Percentiles rank a stretch among this genome's conserved stretches.
phyloP scores from a whole-genome alignment of 2,113 vertebrate species.

The Platycercus adscitus region DNA sequence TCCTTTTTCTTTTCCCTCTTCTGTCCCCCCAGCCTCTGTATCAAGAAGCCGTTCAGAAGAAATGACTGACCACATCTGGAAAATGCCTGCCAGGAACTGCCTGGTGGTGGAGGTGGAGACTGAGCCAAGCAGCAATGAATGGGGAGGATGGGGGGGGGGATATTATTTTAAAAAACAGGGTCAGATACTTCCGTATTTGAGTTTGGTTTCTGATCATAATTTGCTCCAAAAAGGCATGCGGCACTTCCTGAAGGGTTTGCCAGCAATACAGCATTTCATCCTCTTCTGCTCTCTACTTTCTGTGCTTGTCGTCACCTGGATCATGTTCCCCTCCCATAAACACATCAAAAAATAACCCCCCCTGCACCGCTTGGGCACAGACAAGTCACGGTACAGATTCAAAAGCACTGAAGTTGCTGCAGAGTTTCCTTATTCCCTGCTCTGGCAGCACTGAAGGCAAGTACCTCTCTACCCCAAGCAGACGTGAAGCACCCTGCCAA shows the following conservation, averaged over 20 bases:
- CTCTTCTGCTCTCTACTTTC: neutral
- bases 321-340: neutral
- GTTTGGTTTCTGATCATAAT: neutral
- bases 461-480: neutral
- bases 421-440: neutral
- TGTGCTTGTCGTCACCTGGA: neutral
- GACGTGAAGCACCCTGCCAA: neutral
- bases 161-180: neutral
- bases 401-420: neutral
- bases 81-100: neutral
- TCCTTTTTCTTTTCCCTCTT: neutral
- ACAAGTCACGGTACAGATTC: neutral
- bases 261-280: neutral
- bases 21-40: neutral
- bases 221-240: neutral
- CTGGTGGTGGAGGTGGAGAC: neutral
- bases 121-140: neutral
- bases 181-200: neutral
- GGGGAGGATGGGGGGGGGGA: rapidly evolving
- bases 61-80: neutral
- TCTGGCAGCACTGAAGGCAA: neutral
- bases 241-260: neutral
- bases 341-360: neutral
- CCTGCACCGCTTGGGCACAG: neutral
- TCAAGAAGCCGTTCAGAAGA: neutral